These are phyloP conservation scores for Xenopus petersii DNA, from an alignment of 2,797 vertebrate genomes.

Conservation along the genomic window DNA sequence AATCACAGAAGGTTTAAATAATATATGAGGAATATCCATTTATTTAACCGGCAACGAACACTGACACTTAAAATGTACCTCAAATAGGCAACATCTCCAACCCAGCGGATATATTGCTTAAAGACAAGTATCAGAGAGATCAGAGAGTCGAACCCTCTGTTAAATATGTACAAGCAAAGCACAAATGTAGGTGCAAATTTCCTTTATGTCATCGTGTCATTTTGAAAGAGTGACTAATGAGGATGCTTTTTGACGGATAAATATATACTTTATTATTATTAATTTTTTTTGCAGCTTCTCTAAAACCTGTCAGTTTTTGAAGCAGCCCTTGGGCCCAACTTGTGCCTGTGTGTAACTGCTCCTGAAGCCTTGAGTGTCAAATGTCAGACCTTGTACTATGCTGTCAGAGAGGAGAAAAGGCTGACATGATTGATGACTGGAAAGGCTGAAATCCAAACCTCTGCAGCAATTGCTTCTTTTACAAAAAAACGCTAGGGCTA, in stretches of 20 bases:
- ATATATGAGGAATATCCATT: too few relatives aligned
- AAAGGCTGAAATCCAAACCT: slow-evolving; percentile 97
- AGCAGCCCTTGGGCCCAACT: slow-evolving; percentile 80
- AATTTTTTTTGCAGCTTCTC: slow-evolving; percentile 60
- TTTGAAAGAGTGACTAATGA: too few relatives aligned
- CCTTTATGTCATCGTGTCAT: too few relatives aligned
- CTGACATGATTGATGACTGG: slow-evolving; percentile 98
- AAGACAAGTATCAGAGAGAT: too few relatives aligned
- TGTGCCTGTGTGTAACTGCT: slow-evolving; percentile 79
- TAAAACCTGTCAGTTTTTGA: slow-evolving; percentile 71
- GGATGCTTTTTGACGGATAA: background rate
- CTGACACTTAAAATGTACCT: too few relatives aligned
- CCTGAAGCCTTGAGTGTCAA: slow-evolving; percentile 91
- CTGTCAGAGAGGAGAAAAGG: slow-evolving; percentile 99
- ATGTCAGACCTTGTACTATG: slow-evolving; percentile 99
- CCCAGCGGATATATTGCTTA: too few relatives aligned
- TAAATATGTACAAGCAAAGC: too few relatives aligned
- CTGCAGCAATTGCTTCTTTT: slow-evolving; percentile 95
- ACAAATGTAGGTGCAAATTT: too few relatives aligned
- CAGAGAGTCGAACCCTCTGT: too few relatives aligned
- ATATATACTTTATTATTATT: slow-evolving; percentile 68
- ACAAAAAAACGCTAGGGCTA: slow-evolving; percentile 84
- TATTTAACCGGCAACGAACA: too few relatives aligned
- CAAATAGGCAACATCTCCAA: too few relatives aligned
- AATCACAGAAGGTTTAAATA: too few relatives aligned